Conservation (phyloP, 1,140 invertebrate species). For the Gonioctena quinquepunctata region DNA sequence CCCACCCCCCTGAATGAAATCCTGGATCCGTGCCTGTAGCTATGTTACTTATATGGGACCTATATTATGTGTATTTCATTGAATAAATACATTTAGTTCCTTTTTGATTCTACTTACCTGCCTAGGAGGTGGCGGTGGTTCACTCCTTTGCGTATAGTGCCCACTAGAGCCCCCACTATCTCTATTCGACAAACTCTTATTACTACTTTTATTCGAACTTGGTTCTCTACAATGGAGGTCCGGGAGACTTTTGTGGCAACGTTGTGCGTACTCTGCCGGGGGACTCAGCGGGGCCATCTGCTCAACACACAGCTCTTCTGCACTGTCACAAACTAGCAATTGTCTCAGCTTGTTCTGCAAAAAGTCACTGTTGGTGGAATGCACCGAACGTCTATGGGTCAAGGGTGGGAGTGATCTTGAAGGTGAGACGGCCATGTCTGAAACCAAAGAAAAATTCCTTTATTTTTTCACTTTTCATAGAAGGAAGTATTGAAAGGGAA, state of each 20-base stretch:
- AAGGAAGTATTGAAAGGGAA: no score
- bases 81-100: no score
- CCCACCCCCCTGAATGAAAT: no score
- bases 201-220: conserved; percentile 59
- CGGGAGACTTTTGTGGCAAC: conserved; percentile 80
- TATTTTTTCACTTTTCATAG: no score
- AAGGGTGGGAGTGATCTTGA: conserved; percentile 61
- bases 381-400: conserved; percentile 54
- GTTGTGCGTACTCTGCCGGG: conserved; percentile 63
- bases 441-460: no score
- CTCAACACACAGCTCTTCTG: conserved; percentile 53
- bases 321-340: conserved; percentile 74
- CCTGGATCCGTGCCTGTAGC: no score
- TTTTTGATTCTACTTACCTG: conserved; percentile 48
- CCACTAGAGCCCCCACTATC: conserved; percentile 78
- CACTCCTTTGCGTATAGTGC: conserved; percentile 76
- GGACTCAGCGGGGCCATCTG: conserved; percentile 64
- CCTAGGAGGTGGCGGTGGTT: conserved; percentile 63
- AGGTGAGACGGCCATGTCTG: conserved; percentile 64
- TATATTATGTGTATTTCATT: no score
- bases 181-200: conserved; percentile 57
- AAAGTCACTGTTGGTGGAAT: conserved; percentile 62
- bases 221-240: conserved; percentile 66
- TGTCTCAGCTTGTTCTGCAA: conserved; percentile 78
- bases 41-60: no score